Percentiles rank a stretch among this genome's conserved stretches.
phyloP scores from a whole-genome alignment of 2,113 vertebrate genomes.

The Pterophyllum scalare region DNA sequence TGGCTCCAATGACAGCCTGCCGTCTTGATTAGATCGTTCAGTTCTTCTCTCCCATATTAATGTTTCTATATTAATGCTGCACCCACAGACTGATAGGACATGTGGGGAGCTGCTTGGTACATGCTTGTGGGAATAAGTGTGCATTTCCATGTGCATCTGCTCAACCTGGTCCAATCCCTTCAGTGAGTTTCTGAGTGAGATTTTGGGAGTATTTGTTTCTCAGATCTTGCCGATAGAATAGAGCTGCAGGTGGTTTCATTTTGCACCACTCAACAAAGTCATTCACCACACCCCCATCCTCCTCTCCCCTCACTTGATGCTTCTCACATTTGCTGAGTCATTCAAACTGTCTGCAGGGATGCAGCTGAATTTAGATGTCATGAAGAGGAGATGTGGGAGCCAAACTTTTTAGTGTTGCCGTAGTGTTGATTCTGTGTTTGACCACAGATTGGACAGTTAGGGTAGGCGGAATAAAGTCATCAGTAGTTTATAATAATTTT shows the following conservation, averaged over 20 bases:
- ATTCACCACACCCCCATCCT: not conserved
- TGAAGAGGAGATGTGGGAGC: constrained; percentile 5
- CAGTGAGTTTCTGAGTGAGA: not conserved
- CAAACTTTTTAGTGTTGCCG: not conserved
- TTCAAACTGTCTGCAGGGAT: constrained; percentile 1
- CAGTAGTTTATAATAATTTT: not conserved
- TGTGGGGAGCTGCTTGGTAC: constrained; percentile 4
- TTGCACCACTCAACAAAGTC: not conserved
- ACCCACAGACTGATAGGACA: constrained; percentile 4
- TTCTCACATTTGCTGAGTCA: constrained; percentile 15
- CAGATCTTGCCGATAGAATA: not conserved
- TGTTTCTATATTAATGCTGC: constrained; percentile 29
- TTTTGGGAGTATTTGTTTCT: not conserved
- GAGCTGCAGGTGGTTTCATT: constrained; percentile 20
- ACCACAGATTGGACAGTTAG: constrained; percentile 5
- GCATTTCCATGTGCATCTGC: constrained; percentile 2
- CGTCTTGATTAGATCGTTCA: constrained; percentile 37
- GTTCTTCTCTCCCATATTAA: constrained; percentile 34
- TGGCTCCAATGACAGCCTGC: constrained; percentile 32
- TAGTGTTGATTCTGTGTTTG: not conserved
- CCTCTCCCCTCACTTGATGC: not conserved
- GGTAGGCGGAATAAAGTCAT: constrained; percentile 8
- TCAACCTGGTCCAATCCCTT: not conserved
- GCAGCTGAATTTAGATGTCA: not conserved
- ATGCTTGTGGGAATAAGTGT: not conserved